These are phyloP conservation scores for Fragum sueziense DNA, from an alignment of 2,888 invertebrate genomes.

Conservation along the genomic window DNA sequence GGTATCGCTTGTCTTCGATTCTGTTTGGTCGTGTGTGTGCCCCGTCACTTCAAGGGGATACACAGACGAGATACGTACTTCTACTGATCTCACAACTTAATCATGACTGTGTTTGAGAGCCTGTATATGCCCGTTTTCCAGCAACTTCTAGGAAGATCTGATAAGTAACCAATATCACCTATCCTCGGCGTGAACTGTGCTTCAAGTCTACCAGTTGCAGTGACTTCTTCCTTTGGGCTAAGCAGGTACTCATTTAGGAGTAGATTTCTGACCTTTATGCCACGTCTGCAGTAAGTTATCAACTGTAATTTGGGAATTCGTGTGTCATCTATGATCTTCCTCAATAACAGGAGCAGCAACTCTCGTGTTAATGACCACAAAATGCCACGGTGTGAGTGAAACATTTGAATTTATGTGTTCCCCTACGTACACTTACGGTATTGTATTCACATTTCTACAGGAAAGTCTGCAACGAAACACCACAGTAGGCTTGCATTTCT, in stretches of 20 bases:
- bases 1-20: background rate
- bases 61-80: background rate
- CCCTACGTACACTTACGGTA: constrained; percentile 34
- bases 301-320: background rate
- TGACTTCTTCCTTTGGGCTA: constrained; percentile 33
- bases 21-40: background rate
- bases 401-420: constrained; percentile 39
- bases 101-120: background rate
- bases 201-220: background rate
- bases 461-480: constrained; percentile 36
- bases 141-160: background rate
- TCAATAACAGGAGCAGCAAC: constrained; percentile 30
- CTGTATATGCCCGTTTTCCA: background rate
- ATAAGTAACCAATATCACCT: background rate
- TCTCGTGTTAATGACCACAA: constrained; percentile 28
- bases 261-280: constrained; percentile 22
- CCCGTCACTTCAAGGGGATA: background rate
- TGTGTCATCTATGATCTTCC: background rate
- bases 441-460: constrained; percentile 34
- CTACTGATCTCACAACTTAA: background rate
- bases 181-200: background rate
- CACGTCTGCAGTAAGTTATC: background rate
- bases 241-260: constrained; percentile 35
- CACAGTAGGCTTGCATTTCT: too few relatives aligned
- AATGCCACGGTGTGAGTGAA: constrained; percentile 32